These are phyloP conservation scores for Barbus barbus DNA, from an alignment of 2,113 vertebrate species.

Conservation along the genomic window DNA sequence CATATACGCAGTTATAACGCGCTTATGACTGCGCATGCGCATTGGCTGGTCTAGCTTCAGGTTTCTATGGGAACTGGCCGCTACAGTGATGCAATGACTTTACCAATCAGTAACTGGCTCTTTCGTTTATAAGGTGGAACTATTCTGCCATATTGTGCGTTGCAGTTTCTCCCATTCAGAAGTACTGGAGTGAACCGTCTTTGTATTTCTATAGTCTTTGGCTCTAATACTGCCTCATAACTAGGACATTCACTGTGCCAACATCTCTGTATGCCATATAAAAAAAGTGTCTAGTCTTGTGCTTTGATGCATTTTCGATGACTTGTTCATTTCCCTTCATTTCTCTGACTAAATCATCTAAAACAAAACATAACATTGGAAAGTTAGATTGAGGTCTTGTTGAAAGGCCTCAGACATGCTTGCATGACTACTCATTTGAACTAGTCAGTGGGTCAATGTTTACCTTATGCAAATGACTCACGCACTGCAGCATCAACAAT, in stretches of 20 bases:
- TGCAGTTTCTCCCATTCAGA: too few species aligned
- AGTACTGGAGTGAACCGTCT: too few species aligned
- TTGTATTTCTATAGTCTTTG: too few species aligned
- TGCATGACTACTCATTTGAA: conserved; percentile 15
- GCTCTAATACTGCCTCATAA: neutral
- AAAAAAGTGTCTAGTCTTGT: conserved; percentile 53
- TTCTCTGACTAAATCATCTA: conserved; percentile 35
- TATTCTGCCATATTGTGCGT: too few species aligned
- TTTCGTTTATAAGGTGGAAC: too few species aligned
- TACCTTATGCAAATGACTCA: conserved; percentile 33
- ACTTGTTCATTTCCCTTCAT: conserved; percentile 31
- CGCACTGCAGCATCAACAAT: neutral
- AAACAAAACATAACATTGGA: conserved; percentile 46
- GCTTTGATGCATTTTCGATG: conserved; percentile 4
- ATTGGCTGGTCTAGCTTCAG: too few species aligned
- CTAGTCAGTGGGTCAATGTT: conserved; percentile 7
- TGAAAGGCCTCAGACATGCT: conserved; percentile 32
- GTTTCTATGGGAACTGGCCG: too few species aligned
- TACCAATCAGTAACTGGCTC: too few species aligned
- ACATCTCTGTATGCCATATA: conserved; percentile 34
- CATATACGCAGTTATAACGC: too few species aligned
- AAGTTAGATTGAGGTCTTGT: conserved; percentile 15
- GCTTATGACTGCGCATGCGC: too few species aligned
- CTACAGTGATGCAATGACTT: too few species aligned
- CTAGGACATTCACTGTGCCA: conserved; percentile 27